A percentile compares a stretch with the other conserved stretches of the same genome.
phyloP scores from a whole-genome alignment of 2,113 vertebrate species.

The Hypanus sabinus region DNA sequence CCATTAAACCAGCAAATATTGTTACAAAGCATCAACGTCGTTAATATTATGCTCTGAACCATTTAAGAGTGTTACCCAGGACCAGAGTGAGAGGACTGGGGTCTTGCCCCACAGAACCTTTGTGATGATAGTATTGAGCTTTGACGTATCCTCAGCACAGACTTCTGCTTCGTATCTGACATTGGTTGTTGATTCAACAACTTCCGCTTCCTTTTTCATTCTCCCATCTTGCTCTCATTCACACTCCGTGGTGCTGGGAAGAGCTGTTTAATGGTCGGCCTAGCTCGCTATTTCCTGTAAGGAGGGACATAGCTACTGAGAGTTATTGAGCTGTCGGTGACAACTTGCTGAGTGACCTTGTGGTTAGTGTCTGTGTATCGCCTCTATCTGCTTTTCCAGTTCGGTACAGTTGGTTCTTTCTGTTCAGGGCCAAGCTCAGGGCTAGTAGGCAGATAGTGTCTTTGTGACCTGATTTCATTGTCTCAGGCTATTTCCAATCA shows the following conservation, averaged over 20 bases:
- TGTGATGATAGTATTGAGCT: too few species aligned
- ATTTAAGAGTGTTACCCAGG: too few species aligned
- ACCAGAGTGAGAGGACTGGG: too few species aligned
- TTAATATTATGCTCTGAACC: too few species aligned
- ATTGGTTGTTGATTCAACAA: too few species aligned
- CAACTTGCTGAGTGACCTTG: background rate
- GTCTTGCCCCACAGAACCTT: too few species aligned
- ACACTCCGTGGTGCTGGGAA: background rate
- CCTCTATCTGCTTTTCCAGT: background rate
- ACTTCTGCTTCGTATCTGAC: too few species aligned
- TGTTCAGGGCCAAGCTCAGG: slow-evolving; percentile 23
- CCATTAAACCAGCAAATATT: too few species aligned
- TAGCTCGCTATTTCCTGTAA: background rate
- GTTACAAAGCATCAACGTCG: too few species aligned
- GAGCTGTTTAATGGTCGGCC: background rate
- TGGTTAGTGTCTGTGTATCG: background rate
- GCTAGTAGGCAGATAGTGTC: background rate
- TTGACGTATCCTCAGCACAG: too few species aligned
- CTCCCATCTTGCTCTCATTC: background rate
- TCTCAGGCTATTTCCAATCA: too few species aligned
- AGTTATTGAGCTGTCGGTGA: background rate
- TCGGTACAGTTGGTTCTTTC: slow-evolving; percentile 16
- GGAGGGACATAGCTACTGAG: background rate
- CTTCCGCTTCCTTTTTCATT: too few species aligned
- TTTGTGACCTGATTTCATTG: background rate